phyloP scores from a whole-genome alignment of 2,797 vertebrate species.

The Tamandua tetradactyla region DNA sequence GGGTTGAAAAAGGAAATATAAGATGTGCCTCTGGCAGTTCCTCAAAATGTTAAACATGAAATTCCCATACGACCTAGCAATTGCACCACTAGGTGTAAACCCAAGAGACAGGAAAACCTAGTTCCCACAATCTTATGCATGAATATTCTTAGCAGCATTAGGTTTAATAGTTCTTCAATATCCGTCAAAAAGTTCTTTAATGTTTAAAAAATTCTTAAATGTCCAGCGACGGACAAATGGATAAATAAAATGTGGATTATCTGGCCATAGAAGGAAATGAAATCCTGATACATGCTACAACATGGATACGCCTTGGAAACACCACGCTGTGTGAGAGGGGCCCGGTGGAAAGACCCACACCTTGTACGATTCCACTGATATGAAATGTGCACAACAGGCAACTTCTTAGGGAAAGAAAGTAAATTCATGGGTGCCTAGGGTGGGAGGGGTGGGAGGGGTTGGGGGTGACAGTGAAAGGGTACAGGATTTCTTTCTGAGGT shows the following conservation, averaged over 20 bases:
- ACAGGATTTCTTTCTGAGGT: not conserved
- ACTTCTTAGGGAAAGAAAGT: not conserved
- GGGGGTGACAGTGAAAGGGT: not conserved
- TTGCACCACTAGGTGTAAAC: no score
- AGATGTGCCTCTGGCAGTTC: not conserved
- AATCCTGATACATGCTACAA: accelerated
- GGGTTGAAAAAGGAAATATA: not conserved
- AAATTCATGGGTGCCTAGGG: not conserved
- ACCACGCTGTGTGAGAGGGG: not conserved
- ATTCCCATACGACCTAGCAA: not conserved
- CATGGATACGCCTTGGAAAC: not conserved
- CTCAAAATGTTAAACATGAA: not conserved
- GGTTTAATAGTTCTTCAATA: not conserved
- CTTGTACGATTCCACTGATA: not conserved
- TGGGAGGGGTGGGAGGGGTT: not conserved
- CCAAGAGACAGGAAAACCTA: not conserved
- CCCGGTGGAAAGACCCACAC: not conserved
- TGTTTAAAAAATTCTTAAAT: no score
- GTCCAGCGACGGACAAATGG: not conserved
- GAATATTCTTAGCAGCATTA: not conserved
- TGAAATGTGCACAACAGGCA: not conserved
- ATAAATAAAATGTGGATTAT: not conserved
- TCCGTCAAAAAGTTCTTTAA: no score
- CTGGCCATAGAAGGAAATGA: not conserved
- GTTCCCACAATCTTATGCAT: accelerated